Evolutionary conservation across 2,797 vertebrate species (phyloP).

Genomic region (Gila robusta): DNA sequence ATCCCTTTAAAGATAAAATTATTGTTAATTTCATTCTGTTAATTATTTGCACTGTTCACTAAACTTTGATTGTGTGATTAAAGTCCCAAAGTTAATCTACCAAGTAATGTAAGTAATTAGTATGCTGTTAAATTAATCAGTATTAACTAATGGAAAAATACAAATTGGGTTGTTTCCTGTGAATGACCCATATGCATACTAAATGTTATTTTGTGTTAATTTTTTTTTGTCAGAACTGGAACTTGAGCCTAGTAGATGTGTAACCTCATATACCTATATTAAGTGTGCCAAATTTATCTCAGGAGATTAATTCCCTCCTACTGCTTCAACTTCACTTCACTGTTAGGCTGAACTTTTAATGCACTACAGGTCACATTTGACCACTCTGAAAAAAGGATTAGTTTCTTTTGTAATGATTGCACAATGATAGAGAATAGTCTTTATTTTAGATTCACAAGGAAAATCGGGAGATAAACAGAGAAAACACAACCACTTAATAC

Average conservation of each 20-base stretch:
- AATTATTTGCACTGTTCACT: too few species aligned
- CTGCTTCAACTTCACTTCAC: not conserved
- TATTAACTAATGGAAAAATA: not conserved
- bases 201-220: not conserved
- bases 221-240: not conserved
- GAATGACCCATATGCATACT: slow-evolving; percentile 1
- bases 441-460: too few species aligned
- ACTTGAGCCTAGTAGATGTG: not conserved
- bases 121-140: not conserved
- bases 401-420: too few species aligned
- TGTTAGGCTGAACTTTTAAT: slow-evolving; percentile 11
- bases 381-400: slow-evolving; percentile 51
- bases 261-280: not conserved
- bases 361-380: slow-evolving; percentile 47
- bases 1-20: not conserved
- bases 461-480: too few species aligned
- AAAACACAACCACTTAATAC: too few species aligned
- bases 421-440: too few species aligned
- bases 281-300: not conserved
- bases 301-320: slow-evolving; percentile 22
- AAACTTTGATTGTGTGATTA: too few species aligned
- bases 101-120: not conserved
- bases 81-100: not conserved
- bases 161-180: not conserved
- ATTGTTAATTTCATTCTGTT: too few species aligned